phyloP scores from a whole-genome alignment of 2,797 vertebrate species.

The Pseudomugil gertrudae region DNA sequence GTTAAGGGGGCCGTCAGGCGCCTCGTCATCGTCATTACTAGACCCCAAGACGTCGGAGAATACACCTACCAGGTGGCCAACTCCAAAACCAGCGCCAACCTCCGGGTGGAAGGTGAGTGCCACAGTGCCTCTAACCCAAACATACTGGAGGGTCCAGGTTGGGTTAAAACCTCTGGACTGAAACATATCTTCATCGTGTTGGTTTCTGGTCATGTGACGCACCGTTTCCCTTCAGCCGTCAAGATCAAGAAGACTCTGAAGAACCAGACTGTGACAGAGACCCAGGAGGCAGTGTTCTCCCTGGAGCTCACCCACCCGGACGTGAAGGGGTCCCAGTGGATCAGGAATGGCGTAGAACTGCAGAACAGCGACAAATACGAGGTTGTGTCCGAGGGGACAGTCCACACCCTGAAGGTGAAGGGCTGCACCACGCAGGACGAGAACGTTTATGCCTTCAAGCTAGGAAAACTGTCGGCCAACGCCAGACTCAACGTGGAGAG shows the following conservation, averaged over 20 bases:
- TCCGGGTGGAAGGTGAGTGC: slow-evolving; percentile 91
- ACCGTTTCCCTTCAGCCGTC: slow-evolving; percentile 82
- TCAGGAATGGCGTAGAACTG: slow-evolving; percentile 93
- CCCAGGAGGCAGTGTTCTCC: slow-evolving; percentile 91
- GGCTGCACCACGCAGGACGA: slow-evolving; percentile 89
- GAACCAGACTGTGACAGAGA: slow-evolving; percentile 95
- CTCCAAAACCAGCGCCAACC: slow-evolving; percentile 92
- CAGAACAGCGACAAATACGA: slow-evolving; percentile 88
- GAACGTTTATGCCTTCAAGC: slow-evolving; percentile 95
- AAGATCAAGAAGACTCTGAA: slow-evolving; percentile 97
- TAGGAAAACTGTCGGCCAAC: slow-evolving; percentile 93
- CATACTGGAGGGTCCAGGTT: too few relatives aligned
- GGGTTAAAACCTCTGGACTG: neutral
- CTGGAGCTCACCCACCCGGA: slow-evolving; percentile 93
- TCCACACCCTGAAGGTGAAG: slow-evolving; percentile 90
- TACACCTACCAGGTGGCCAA: slow-evolving; percentile 95
- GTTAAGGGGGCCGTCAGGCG: slow-evolving; percentile 85
- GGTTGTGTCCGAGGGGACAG: slow-evolving; percentile 84
- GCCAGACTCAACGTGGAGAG: slow-evolving; percentile 95
- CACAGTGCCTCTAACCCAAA: too few relatives aligned
- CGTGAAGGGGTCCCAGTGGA: slow-evolving; percentile 94
- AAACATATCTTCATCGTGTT: neutral
- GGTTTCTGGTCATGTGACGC: neutral
- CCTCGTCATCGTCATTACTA: slow-evolving; percentile 87
- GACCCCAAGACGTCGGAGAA: slow-evolving; percentile 90